Base-by-base conservation (phyloP, 2,113 vertebrate species). In the Lipophrys pholis region DNA sequence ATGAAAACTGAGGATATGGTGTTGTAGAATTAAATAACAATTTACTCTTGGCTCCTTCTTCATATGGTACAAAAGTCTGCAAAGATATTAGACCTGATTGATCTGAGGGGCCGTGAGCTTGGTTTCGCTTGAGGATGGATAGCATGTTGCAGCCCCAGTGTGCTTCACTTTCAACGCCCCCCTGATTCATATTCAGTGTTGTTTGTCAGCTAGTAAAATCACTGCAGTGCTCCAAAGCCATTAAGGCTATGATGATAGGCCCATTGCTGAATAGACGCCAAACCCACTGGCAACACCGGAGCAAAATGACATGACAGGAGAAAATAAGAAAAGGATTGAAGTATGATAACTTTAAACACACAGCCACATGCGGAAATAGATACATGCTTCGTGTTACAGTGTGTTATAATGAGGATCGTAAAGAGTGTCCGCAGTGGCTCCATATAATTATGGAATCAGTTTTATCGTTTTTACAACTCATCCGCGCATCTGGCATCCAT, bases 391-490 rank as follows among this genome's bases (percentile, higher is more conserved):
- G 16, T 61, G 51, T 62, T 64, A 55, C 48, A 54, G 42, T 67
- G 49, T 16, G 39, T 52, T 63, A 42, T 83, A 90, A 88, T 60
- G 43, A 87, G 82, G 69, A 46, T 82, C 87, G 62, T 90, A 91
- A 92, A 92, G 85, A 71, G 57, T 57, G 66, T 73, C 80, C 63
- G 41, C 72, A 60, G 87, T 67, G 82, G 79, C 84, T 86, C 49
- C 58, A 81, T 86, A 84, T 90, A 89, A 92, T 92, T 86, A 91
- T 46, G 57, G 66, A 67, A 80, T 75, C 71, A 30, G 57, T 88
- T 92, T 92, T 89, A 93, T 89, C 73, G 80, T 61, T 85, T 85
- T 92, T 90, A 92, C 90, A 89, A 80, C 87, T 91, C 83, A 87
- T 85, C 78, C 73, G 80, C 61, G 74, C 77, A 79, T 63, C 71